A percentile compares a stretch with the other conserved stretches of the same genome.
Conservation (phyloP, 2,797 vertebrate species). For the Acanthurus tractus region DNA sequence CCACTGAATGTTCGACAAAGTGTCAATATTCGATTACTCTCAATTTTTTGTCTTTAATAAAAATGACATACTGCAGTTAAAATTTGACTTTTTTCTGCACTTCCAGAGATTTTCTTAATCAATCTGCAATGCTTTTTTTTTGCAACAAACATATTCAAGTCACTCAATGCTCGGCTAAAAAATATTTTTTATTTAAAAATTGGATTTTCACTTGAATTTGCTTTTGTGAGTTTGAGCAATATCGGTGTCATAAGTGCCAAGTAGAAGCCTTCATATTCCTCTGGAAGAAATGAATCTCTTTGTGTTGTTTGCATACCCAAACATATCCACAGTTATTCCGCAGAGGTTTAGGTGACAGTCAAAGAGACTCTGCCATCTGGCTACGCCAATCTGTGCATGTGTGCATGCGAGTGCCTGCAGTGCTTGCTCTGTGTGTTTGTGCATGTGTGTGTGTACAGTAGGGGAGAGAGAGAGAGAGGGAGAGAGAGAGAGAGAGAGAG, state of each 20-base stretch:
- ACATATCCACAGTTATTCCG: slow-evolving; percentile 62
- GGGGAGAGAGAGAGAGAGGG: slow-evolving; percentile 12
- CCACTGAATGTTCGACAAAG: neutral
- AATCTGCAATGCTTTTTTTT: neutral
- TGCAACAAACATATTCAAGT: neutral
- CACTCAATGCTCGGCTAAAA: neutral
- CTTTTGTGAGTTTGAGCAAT: too few species aligned
- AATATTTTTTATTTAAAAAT: neutral
- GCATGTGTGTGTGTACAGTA: slow-evolving; percentile 52
- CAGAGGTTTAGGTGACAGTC: slow-evolving; percentile 69
- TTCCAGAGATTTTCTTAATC: neutral
- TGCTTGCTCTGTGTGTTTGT: slow-evolving; percentile 29
- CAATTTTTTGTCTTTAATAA: neutral
- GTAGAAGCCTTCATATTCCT: slow-evolving; percentile 16
- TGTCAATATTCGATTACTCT: fast-evolving
- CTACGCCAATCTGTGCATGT: slow-evolving; percentile 70
- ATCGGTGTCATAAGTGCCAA: neutral
- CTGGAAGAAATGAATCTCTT: neutral
- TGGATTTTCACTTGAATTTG: neutral
- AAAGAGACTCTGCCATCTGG: slow-evolving; percentile 78
- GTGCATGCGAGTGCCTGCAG: slow-evolving; percentile 19
- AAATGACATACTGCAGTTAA: too few species aligned
- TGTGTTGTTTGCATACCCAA: slow-evolving; percentile 59
- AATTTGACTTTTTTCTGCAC: neutral
- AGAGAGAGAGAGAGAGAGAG: slow-evolving; percentile 12